Evolutionary conservation across 2,113 vertebrate species (phyloP), one percentile per base, ranked within the genome.

Genomic region (Ceyx cyanopectus): DNA sequence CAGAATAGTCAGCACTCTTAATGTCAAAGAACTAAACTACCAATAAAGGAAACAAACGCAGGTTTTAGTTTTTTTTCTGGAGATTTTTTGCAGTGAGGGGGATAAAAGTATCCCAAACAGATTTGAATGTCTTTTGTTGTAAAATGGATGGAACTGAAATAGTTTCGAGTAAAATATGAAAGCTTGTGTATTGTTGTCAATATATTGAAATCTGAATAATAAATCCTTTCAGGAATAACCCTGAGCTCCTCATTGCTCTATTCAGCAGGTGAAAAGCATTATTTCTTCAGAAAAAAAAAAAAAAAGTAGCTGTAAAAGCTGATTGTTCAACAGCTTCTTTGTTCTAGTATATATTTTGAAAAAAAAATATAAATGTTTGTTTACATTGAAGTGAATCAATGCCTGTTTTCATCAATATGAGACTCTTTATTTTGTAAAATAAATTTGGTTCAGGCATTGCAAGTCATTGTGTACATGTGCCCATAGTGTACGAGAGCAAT

Each of bases 11-110:
- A 57, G 4, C 6, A 22, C 2, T 57, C 15, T 40, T 50, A 54
- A 75, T 65, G 74, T 92, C 4, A 2, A 80, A 81, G 4, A 68
- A 69, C 2, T 34, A 63, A 63, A 68, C 60, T 81, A 63, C 4
- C 3, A 51, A 29, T 40, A 67, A 86, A 57, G 15, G 32, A 58
- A 2, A 0, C 1, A 84, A 85, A 76, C 24, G 29, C 1, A 37
- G 2, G 1, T 1, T 6, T 7, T 60, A 46, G 53, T 0, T 1
- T 24, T 45, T 53, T 86, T 72, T 7, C 12, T 43, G 14, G 21
- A 58, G 13, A 67, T 60, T 29, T 89, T 89, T 85, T 77, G 23
- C 16, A 20, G 10, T 41, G 21, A 50, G 10, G 12, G 34, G 75
- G 26, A 24, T 60, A 56, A 66, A 67, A 37, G 6, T 37, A 60